These are phyloP conservation scores for Bostrychus sinensis DNA, from an alignment of 2,113 vertebrate species.

Conservation along the genomic window DNA sequence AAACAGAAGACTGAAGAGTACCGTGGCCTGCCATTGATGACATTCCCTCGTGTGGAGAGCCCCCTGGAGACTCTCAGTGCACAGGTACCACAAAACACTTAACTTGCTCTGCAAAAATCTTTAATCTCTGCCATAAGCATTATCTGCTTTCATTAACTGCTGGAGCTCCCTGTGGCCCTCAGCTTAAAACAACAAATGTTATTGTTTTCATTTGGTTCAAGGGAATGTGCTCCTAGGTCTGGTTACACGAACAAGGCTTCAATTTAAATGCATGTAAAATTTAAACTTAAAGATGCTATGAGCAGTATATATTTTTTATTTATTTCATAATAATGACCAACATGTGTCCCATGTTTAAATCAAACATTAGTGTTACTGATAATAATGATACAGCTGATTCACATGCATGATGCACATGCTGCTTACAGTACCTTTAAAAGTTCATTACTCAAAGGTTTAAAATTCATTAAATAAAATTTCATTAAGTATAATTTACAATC, in stretches of 20 bases:
- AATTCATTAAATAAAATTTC: too few species aligned
- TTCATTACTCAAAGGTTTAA: too few species aligned
- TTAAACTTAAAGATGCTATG: too few species aligned
- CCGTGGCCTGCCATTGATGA: slow-evolving; percentile 91
- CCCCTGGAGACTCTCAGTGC: slow-evolving; percentile 97
- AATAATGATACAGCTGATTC: too few species aligned
- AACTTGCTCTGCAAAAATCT: slow-evolving; percentile 21
- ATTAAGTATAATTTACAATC: too few species aligned
- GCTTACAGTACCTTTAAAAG: too few species aligned
- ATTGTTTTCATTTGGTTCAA: slow-evolving; percentile 4
- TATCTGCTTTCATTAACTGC: slow-evolving; percentile 39
- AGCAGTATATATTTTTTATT: too few species aligned
- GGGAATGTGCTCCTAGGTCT: not conserved
- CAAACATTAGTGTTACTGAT: too few species aligned
- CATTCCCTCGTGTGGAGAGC: slow-evolving; percentile 96
- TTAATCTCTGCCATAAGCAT: slow-evolving; percentile 38
- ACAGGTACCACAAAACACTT: slow-evolving; percentile 84
- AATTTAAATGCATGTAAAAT: not conserved
- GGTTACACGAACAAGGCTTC: not conserved
- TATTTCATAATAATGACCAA: too few species aligned
- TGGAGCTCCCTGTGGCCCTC: slow-evolving; percentile 13
- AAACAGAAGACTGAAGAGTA: slow-evolving; percentile 94
- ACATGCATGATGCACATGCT: too few species aligned
- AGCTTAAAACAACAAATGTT: slow-evolving; percentile 16
- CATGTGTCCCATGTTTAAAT: too few species aligned